phyloP scores from a whole-genome alignment of 2,888 invertebrate species.

The Metallyticus violacea region DNA sequence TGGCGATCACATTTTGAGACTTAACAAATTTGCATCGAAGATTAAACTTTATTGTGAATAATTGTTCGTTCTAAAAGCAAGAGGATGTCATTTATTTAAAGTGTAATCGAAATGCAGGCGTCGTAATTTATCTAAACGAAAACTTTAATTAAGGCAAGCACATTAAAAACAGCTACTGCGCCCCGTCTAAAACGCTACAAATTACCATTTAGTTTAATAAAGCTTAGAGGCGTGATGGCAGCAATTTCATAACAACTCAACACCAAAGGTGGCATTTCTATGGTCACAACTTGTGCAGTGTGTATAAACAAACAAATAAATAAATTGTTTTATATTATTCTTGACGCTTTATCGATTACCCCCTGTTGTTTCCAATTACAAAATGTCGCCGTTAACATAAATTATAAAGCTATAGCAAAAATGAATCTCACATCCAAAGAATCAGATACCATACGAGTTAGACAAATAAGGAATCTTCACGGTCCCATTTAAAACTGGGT shows the following conservation, averaged over 20 bases:
- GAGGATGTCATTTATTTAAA: background rate
- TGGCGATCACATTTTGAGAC: too few relatives aligned
- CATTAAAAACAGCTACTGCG: background rate
- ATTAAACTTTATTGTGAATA: background rate
- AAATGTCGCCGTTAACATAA: constrained; percentile 3
- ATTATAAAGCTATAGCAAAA: background rate
- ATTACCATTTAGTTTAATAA: constrained; percentile 2
- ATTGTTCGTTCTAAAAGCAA: background rate
- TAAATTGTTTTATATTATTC: background rate
- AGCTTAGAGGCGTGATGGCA: background rate
- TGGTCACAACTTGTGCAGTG: background rate
- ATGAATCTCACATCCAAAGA: background rate
- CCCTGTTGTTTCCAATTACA: constrained; percentile 9
- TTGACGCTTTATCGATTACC: background rate
- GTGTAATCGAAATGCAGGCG: background rate
- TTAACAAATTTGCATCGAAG: background rate
- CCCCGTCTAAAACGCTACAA: background rate
- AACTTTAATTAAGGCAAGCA: background rate
- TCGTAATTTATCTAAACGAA: background rate
- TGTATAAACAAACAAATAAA: background rate
- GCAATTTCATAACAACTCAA: background rate
- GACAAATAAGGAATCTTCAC: background rate
- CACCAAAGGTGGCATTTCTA: background rate
- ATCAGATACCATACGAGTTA: background rate
- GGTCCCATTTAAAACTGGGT: background rate